These are phyloP conservation scores for Anhinga rufa DNA, from an alignment of 2,113 vertebrate species.

Conservation along the genomic window DNA sequence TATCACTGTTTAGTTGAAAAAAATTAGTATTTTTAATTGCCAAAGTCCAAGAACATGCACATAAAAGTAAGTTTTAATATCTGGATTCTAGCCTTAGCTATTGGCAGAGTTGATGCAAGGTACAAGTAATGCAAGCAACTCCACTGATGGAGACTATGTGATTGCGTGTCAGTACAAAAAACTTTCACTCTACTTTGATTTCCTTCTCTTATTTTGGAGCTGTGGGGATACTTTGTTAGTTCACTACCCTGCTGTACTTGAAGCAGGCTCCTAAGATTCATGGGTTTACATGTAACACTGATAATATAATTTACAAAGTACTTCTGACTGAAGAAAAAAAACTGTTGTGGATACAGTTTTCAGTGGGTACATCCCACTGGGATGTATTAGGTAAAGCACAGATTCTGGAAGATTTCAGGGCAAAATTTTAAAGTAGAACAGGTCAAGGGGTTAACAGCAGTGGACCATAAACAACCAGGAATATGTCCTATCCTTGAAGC, in stretches of 20 bases:
- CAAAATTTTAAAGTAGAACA: neutral
- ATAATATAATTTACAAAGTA: neutral
- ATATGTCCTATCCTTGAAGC: neutral
- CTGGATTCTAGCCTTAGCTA: neutral
- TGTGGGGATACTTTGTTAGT: constrained; percentile 43
- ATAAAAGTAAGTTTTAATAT: neutral
- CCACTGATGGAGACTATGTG: neutral
- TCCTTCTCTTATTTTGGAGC: neutral
- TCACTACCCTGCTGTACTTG: neutral
- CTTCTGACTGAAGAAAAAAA: neutral
- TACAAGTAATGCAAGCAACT: neutral
- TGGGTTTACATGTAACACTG: neutral
- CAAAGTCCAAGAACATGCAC: neutral
- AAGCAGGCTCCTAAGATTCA: neutral
- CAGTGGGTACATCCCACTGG: neutral
- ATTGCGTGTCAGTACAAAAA: neutral
- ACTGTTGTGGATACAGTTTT: neutral
- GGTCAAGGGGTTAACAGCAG: neutral
- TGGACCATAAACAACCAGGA: neutral
- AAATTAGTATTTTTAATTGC: neutral
- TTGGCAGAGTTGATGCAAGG: neutral
- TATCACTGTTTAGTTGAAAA: neutral
- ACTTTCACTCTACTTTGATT: neutral
- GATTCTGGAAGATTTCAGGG: neutral
- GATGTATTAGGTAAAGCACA: neutral